Percentiles rank a stretch among this genome's conserved stretches.
phyloP scores from a whole-genome alignment of 2,797 vertebrate species.

The Pseudomugil gertrudae region DNA sequence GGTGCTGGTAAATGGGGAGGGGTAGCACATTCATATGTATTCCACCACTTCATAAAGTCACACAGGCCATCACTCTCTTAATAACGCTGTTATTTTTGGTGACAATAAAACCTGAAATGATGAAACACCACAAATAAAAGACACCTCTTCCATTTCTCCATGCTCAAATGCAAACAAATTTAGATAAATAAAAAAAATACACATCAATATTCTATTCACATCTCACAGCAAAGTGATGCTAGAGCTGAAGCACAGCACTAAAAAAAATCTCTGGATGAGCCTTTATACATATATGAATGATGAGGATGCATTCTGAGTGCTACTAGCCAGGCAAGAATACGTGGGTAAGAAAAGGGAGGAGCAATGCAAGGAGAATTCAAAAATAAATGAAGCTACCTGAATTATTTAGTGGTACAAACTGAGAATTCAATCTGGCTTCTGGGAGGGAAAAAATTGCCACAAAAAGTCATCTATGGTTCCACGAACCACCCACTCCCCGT shows the following conservation, averaged over 20 bases:
- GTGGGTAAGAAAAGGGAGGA: conserved; percentile 57
- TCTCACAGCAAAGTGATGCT: conserved; percentile 66
- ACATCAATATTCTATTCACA: conserved; percentile 73
- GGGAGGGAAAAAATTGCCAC: conserved; percentile 63
- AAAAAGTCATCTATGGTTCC: conserved; percentile 55
- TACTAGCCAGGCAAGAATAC: conserved; percentile 51
- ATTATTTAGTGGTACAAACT: conserved; percentile 85
- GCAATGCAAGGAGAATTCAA: conserved; percentile 72
- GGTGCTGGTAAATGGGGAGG: conserved; percentile 20
- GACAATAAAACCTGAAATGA: conserved; percentile 41
- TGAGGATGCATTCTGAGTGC: conserved; percentile 69
- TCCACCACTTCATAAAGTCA: conserved; percentile 45
- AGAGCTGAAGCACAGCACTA: conserved; percentile 52
- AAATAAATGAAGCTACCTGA: conserved; percentile 78
- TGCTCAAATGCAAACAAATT: conserved; percentile 37
- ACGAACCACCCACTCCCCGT: conserved; percentile 33
- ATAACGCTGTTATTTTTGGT: conserved; percentile 51
- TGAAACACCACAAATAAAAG: conserved; percentile 46
- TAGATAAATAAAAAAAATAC: conserved; percentile 6
- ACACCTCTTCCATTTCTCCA: conserved; percentile 26
- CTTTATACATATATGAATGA: conserved; percentile 80
- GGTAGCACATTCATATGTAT: conserved; percentile 11
- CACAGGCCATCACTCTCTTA: conserved; percentile 18
- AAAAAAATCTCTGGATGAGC: conserved; percentile 67
- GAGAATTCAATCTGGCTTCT: conserved; percentile 79